These are phyloP conservation scores for Morinoia aosen DNA, from an alignment of 2,888 invertebrate genomes.

Conservation along the genomic window DNA sequence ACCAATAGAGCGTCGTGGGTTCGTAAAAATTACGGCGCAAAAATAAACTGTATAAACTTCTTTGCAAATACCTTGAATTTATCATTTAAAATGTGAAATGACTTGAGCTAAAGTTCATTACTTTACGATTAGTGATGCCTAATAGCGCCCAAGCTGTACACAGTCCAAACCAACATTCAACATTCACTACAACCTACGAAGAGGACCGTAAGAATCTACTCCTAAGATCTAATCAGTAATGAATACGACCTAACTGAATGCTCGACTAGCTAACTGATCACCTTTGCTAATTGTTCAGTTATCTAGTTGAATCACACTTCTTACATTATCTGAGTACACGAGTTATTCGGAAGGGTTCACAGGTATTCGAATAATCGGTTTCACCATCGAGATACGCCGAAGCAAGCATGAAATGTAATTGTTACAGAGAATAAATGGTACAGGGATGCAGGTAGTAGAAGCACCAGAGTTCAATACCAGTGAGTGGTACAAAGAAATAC, in stretches of 20 bases:
- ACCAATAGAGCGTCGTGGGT: no score
- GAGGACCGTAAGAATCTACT: neutral
- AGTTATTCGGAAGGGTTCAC: neutral
- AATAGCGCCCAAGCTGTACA: neutral
- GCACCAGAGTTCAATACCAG: slow-evolving; percentile 4
- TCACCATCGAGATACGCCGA: neutral
- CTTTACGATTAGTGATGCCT: neutral
- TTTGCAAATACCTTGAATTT: neutral
- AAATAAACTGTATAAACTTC: no score
- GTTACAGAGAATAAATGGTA: neutral
- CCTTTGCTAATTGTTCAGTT: neutral
- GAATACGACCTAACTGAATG: neutral
- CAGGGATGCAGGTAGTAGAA: neutral
- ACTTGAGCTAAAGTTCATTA: neutral
- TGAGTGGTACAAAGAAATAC: neutral
- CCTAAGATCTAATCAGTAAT: neutral
- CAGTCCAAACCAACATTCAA: neutral
- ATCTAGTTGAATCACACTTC: neutral
- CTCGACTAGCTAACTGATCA: neutral
- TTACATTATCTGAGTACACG: neutral
- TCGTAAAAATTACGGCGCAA: no score
- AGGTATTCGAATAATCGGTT: neutral
- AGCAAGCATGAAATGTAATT: neutral
- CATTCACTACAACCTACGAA: slow-evolving; percentile 2
- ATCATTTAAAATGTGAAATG: neutral